Evolutionary conservation across 2,797 vertebrate genomes (phyloP).

Genomic region (Rhynchonycteris naso): DNA sequence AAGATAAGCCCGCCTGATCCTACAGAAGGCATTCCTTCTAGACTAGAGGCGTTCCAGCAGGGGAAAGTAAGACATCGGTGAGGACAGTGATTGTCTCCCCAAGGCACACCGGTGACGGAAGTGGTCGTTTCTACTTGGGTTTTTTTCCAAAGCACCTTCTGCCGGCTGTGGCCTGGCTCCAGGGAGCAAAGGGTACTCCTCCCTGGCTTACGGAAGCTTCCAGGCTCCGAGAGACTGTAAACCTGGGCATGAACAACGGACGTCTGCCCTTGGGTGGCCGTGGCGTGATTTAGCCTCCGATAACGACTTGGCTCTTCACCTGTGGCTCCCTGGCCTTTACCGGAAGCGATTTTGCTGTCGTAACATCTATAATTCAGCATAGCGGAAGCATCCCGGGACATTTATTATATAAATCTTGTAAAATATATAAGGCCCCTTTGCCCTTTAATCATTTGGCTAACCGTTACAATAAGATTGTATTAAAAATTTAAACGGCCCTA

Average conservation of each 20-base stretch:
- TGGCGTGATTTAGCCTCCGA: neutral
- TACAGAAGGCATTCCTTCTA: accelerated
- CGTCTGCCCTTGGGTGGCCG: accelerated
- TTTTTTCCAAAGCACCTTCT: neutral
- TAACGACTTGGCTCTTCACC: neutral
- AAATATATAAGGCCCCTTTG: slow-evolving; percentile 78
- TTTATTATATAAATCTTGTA: slow-evolving; percentile 82
- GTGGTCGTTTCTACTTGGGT: accelerated
- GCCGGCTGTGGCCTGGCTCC: accelerated
- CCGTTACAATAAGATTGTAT: slow-evolving; percentile 94
- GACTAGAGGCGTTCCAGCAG: accelerated
- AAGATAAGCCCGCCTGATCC: neutral
- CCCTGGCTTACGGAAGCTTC: accelerated
- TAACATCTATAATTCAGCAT: slow-evolving; percentile 32
- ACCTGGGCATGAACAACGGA: neutral
- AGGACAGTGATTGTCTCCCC: neutral
- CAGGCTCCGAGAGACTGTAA: neutral
- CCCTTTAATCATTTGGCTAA: slow-evolving; percentile 92
- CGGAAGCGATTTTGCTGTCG: neutral
- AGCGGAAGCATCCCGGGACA: slow-evolving; percentile 61
- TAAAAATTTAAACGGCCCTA: slow-evolving; percentile 94
- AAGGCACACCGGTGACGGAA: neutral
- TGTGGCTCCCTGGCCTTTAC: neutral
- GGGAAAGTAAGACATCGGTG: accelerated
- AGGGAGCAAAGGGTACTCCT: accelerated